These are phyloP conservation scores for Pangasius larnaudii DNA, from an alignment of 2,797 vertebrate species.

Conservation along the genomic window DNA sequence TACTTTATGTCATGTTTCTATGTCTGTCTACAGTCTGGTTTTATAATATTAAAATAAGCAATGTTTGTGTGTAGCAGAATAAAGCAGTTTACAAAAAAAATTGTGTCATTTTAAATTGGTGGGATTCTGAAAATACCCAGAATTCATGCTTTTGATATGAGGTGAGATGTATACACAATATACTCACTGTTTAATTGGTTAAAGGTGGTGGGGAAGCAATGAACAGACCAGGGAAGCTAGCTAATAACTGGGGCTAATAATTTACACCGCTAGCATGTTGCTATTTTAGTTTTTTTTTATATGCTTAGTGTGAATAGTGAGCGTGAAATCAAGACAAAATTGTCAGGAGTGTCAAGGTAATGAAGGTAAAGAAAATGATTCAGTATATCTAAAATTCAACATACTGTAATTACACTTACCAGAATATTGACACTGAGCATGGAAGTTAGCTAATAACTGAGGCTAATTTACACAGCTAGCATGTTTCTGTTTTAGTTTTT, in stretches of 20 bases:
- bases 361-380: neutral
- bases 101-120: neutral
- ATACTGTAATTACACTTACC: neutral
- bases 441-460: neutral
- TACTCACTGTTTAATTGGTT: too few species aligned
- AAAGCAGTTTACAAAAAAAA: slow-evolving; percentile 22
- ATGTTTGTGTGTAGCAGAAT: slow-evolving; percentile 5
- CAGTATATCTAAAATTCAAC: neutral
- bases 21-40: slow-evolving; percentile 18
- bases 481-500: neutral
- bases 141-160: neutral
- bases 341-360: neutral
- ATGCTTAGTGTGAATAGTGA: neutral
- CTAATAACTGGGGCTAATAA: neutral
- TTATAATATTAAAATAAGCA: slow-evolving; percentile 23
- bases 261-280: neutral
- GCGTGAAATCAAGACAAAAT: neutral
- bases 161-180: neutral
- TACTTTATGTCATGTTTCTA: neutral
- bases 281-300: neutral
- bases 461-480: neutral
- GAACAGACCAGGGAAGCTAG: neutral
- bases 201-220: neutral
- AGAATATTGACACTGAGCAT: neutral
- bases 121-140: neutral